phyloP scores from a whole-genome alignment of 2,888 invertebrate species.

The Cetonia aurata region DNA sequence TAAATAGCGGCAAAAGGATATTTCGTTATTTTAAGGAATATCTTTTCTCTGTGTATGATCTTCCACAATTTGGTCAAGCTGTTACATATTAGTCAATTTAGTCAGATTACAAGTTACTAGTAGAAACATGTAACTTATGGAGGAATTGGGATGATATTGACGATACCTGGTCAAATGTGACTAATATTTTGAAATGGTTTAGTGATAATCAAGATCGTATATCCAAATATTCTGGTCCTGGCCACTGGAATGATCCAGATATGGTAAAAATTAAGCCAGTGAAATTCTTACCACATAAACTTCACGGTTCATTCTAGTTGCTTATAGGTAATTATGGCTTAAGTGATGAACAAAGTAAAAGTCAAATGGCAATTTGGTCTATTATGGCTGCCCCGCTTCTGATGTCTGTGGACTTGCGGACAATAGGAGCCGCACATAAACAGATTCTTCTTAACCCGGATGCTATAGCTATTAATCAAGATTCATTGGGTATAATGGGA shows the following conservation, averaged over 20 bases:
- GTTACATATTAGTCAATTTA: slow-evolving; percentile 58
- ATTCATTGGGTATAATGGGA: slow-evolving; percentile 76
- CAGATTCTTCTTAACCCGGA: slow-evolving; percentile 74
- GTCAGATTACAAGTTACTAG: slow-evolving; percentile 73
- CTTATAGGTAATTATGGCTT: slow-evolving; percentile 75
- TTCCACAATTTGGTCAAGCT: not conserved
- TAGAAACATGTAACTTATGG: slow-evolving; percentile 77
- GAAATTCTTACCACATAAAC: slow-evolving; percentile 55
- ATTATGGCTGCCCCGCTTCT: slow-evolving; percentile 79
- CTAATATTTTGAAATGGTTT: slow-evolving; percentile 74
- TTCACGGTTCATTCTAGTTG: slow-evolving; percentile 62
- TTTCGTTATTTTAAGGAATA: too few relatives aligned
- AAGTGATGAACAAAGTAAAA: slow-evolving; percentile 76
- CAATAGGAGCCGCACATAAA: slow-evolving; percentile 71
- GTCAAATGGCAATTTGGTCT: slow-evolving; percentile 83
- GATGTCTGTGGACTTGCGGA: slow-evolving; percentile 78
- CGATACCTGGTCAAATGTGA: slow-evolving; percentile 74
- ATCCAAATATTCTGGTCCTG: slow-evolving; percentile 73
- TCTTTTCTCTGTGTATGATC: too few relatives aligned
- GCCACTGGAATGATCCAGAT: slow-evolving; percentile 82
- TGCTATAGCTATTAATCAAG: slow-evolving; percentile 77
- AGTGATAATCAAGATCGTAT: slow-evolving; percentile 74
- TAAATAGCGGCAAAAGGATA: too few relatives aligned
- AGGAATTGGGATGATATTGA: slow-evolving; percentile 78
- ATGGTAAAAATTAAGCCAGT: slow-evolving; percentile 69